A percentile compares a stretch with the other conserved stretches of the same genome.
These are phyloP conservation scores for Propithecus deckenii DNA, from an alignment of 2,797 vertebrate genomes.

Conservation along the genomic window DNA sequence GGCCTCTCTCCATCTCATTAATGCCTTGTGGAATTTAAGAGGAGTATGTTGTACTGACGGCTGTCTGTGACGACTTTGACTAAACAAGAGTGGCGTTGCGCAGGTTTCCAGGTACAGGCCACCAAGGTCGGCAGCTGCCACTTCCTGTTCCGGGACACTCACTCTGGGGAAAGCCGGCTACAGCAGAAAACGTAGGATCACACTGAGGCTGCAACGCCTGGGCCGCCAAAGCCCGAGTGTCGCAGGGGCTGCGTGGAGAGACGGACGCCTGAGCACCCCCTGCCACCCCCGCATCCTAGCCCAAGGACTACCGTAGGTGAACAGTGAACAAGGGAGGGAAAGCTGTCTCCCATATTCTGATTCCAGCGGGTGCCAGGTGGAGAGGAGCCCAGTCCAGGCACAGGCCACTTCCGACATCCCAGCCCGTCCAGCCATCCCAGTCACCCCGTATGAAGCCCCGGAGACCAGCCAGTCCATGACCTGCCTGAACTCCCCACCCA, in stretches of 20 bases:
- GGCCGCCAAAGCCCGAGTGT: no score
- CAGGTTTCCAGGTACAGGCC: background rate
- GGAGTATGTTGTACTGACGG: background rate
- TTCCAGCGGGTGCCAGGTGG: no score
- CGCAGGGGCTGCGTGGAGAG: background rate
- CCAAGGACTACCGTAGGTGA: background rate
- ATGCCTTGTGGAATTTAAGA: background rate
- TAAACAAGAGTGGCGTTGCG: background rate
- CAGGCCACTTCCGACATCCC: background rate
- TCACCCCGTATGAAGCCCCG: background rate
- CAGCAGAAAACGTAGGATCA: background rate
- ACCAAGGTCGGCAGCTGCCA: rapidly evolving
- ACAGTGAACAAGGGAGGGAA: background rate
- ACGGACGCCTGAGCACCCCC: background rate
- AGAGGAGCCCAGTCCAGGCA: background rate
- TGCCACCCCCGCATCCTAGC: background rate
- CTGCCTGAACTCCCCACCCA: background rate
- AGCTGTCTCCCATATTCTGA: background rate
- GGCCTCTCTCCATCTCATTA: background rate
- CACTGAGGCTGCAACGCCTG: rapidly evolving
- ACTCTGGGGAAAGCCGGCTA: background rate
- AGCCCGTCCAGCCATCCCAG: no score
- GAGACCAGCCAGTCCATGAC: background rate
- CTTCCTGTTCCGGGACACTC: no score
- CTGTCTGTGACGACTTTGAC: background rate